phyloP scores from a whole-genome alignment of 2,797 vertebrate genomes.

The Trichosurus vulpecula region DNA sequence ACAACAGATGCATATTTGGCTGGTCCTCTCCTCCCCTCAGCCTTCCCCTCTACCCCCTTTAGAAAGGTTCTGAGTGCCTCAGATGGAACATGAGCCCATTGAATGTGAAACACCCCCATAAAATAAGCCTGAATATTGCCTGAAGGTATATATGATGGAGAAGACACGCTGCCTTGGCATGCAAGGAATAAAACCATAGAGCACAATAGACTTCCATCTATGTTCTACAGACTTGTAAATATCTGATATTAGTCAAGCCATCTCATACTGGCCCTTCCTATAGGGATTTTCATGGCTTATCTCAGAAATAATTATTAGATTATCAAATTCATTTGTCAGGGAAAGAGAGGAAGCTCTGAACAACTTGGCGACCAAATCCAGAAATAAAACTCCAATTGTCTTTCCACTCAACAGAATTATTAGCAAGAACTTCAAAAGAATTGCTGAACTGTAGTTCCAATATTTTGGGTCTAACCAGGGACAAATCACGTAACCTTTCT shows the following conservation, averaged over 20 bases:
- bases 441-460: not conserved
- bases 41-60: not conserved
- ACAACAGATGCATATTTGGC: slow-evolving; percentile 41
- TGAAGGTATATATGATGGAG: not conserved
- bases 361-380: not conserved
- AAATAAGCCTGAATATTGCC: not conserved
- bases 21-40: slow-evolving; percentile 7
- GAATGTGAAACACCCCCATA: slow-evolving; percentile 23
- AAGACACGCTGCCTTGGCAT: not conserved
- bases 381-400: slow-evolving; percentile 20
- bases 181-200: not conserved
- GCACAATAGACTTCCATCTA: not conserved
- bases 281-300: not conserved
- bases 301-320: slow-evolving; percentile 31
- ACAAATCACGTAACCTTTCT: not conserved
- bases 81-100: slow-evolving; percentile 35
- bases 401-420: not conserved
- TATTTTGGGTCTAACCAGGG: not conserved
- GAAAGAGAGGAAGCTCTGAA: not conserved
- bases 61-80: not conserved
- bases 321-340: not conserved
- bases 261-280: not conserved
- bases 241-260: not conserved
- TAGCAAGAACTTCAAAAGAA: not conserved
- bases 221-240: not conserved